Evolutionary conservation across 2,888 invertebrate species (phyloP), one percentile per base, ranked within the genome.

Genomic region (Drosophila borealis): DNA sequence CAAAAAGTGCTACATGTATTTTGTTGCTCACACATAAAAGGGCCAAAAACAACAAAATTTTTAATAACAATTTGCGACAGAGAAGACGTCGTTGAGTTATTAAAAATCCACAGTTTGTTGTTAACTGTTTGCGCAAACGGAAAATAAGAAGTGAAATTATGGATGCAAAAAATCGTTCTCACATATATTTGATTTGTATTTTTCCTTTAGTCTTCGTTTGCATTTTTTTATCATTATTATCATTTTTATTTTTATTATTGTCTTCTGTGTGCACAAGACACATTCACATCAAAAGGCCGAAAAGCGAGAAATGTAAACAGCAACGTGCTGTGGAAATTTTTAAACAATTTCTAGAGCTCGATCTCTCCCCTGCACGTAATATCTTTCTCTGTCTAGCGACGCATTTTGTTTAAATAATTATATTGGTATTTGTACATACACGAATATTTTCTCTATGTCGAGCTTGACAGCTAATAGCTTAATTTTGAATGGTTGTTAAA

Each of bases 101-200:
- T 72, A 67, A 72, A 72, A 74, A 70, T 74, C 80, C 53, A 64
- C 86, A 86, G 65, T 48, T 54, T n/a, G 36, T 21, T 74, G 86
- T 63, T 86, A 86, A 83, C 54, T 81, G 44, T 39, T 80, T 76
- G 48, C 19, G 53, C 57, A 82, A 68, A 83, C 59, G 66, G 39
- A 48, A 39, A 65, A 59, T 49, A 54, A 50, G 55, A 19, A 57
- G 48, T 41, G 48, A 68, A 71, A 70, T 53, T 56, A 49, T 59
- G 39, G 49, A 37, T 49, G 61, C 48, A 57, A 72, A 60, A 60
- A 66, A 50, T 46, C 48, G 46, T 57, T 57, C 37, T 39, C 51
- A 29, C 29, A 33, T 61, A 3, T 34, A 51, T 59, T 46, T 21
- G 34, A 55, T 51, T 53, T 56, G 25, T 59, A 33, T 56, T 71